A percentile compares a stretch with the other conserved stretches of the same genome.
phyloP scores from a whole-genome alignment of 1,140 invertebrate species.

The Prorops nasuta region DNA sequence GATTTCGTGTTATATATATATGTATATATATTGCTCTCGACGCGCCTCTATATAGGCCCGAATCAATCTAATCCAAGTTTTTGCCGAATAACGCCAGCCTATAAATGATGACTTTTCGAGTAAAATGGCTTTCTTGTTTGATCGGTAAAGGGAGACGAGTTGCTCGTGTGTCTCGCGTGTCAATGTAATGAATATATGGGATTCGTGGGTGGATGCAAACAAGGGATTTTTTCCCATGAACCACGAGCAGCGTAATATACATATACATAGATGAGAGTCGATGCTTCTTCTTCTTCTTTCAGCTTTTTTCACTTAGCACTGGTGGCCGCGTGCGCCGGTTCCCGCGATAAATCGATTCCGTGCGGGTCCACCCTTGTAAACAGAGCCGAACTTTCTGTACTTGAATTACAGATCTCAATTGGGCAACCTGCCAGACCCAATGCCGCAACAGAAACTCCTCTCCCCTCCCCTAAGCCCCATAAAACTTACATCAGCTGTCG shows the following conservation, averaged over 20 bases:
- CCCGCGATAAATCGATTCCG: conserved; percentile 12
- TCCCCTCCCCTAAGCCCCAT: conserved; percentile 10
- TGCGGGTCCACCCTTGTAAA: conserved; percentile 2
- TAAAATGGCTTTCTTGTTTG: not conserved
- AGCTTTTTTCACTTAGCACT: not conserved
- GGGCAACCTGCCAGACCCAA: conserved; percentile 17
- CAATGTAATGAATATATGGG: too few species aligned
- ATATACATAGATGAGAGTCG: too few species aligned
- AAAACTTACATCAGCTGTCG: too few species aligned
- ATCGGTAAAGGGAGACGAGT: not conserved
- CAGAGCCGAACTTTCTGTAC: conserved; percentile 10
- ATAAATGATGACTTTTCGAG: not conserved
- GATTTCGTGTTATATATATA: too few species aligned
- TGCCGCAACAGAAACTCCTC: not conserved
- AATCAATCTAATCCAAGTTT: too few species aligned
- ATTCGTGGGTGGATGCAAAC: too few species aligned
- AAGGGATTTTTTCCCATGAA: too few species aligned
- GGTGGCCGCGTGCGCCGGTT: not conserved
- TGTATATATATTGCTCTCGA: too few species aligned
- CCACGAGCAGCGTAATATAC: not conserved
- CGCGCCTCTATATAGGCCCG: too few species aligned
- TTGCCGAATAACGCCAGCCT: too few species aligned
- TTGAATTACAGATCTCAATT: conserved; percentile 16
- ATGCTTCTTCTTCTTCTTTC: not conserved
- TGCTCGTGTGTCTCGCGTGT: too few species aligned